phyloP scores from a whole-genome alignment of 2,888 invertebrate genomes.

The Oscheius sp. region DNA sequence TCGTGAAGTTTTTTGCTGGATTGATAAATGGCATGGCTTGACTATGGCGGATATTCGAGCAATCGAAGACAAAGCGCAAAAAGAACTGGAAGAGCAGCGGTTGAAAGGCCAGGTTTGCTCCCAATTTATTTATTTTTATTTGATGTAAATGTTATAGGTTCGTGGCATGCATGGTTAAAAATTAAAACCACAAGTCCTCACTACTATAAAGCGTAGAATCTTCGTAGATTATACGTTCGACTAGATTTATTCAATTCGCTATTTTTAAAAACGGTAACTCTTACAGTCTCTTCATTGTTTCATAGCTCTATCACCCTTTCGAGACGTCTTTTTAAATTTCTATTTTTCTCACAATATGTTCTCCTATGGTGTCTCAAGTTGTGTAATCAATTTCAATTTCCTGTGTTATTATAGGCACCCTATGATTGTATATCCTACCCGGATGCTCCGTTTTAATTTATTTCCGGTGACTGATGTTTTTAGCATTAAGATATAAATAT shows the following conservation, averaged over 20 bases:
- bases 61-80: constrained; percentile 92
- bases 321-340: constrained; percentile 25
- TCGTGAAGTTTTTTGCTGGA: constrained; percentile 98
- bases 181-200: no score
- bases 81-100: constrained; percentile 62
- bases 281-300: neutral
- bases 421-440: no score
- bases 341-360: constrained; percentile 30
- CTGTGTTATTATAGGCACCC: no score
- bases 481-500: no score
- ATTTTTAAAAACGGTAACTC: constrained; percentile 3
- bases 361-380: constrained; percentile 29
- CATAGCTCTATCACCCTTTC: neutral
- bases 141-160: constrained; percentile 1
- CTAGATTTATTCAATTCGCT: neutral
- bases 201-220: neutral
- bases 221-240: neutral
- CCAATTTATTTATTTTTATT: constrained; percentile 1
- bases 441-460: no score
- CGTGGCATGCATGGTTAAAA: constrained; percentile 29
- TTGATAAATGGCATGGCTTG: constrained; percentile 96
- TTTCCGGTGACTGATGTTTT: no score
- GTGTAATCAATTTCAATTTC: neutral
- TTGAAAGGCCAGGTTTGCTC: constrained; percentile 58
- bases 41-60: constrained; percentile 97